Base-by-base conservation (phyloP, 1,140 invertebrate species). In the Euwallacea fornicatus region DNA sequence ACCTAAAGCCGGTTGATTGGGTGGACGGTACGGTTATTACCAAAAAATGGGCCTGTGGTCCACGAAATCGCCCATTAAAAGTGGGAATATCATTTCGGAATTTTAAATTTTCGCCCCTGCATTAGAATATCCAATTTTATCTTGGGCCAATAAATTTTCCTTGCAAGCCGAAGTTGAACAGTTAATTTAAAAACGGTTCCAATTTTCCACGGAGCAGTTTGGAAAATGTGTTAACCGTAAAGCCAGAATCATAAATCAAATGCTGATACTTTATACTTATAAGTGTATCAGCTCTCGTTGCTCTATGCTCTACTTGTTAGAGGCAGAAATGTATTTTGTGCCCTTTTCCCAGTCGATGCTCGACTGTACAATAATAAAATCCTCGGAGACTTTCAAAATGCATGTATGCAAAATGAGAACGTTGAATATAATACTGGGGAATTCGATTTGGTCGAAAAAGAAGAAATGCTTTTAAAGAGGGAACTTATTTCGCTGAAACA, bases 131-230 rank as follows among this genome's bases (percentile, higher is more conserved):
- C 42, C 42, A 56, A 58, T 66, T 66, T 66, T 66, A 56, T 66
- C 64, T 66, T 58, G 41, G n/a, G 46, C 64, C 64, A 58, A 66
- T 66, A 66, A 66, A 66, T 66, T 66, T 66, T 44, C 64, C 53
- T 66, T 58, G 53, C 53, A 66, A 65, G 53, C 42, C 53, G 21
- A 66, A 66, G 21, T 58, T 66, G 64, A 66, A 66, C 64, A 66
- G 53, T 66, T 66, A 66, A 66, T 66, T 66, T 66, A 66, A 66
- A 66, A 66, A 58, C 64, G 64, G 66, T 62, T 54, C 66, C 56
- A 69, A 69, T 69, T 69, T 69, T 69, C 46, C 59, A 41, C 66
- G 33, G 44, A 54, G 59, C 56, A 69, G 56, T 69, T 69, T 41
- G 43, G 16, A 69, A 69, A 69, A 69, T 69, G 66, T 62, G 59